Evolutionary conservation across 2,888 invertebrate genomes (phyloP), one percentile per base, ranked within the genome.

Genomic region (Osmoderma eremita): DNA sequence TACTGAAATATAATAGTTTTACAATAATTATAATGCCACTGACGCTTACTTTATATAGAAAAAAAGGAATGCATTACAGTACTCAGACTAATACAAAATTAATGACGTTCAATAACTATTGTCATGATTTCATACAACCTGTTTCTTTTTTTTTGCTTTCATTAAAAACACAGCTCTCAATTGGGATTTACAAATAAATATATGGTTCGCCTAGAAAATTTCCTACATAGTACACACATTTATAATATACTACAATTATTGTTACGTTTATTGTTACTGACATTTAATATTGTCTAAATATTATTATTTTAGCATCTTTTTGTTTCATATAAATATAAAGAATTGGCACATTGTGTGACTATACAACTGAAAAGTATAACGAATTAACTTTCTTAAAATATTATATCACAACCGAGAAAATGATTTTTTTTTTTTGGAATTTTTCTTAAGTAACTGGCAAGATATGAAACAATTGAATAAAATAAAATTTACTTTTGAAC

Each of bases 261-360:
- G 76, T 77, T 75, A 74, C 71, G 72, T 73, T 75, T 77, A 76
- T 76, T 77, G 76, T 76, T 75, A 75, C 74, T 68, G 77, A 75
- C 73, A 73, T 74, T 75, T 69, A 72, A 75, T 77, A 76, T 76
- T 77, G 76, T 77, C 77, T 74, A 76, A 75, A n/a, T n/a, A n/a
- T 72, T 75, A 73, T 70, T 67, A 39, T 58, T 36, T 65, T 69
- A 74, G 71, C 73, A 70, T 64, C 41, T 61, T 61, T 65, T 65
- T 63, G 36, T 67, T 49, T 69, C 65, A 61, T 45, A 67, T 66
- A 67, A 72, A 71, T 45, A 67, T 67, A 67, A 72, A 72, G 69
- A 68, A 70, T 74, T 75, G 75, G 75, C 75, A 75, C 75, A 70
- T 71, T 73, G 73, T 73, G 73, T 54, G 61, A 67, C 65, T 67